Conservation (phyloP, 2,797 vertebrate genomes). For the Lacerta agilis region DNA sequence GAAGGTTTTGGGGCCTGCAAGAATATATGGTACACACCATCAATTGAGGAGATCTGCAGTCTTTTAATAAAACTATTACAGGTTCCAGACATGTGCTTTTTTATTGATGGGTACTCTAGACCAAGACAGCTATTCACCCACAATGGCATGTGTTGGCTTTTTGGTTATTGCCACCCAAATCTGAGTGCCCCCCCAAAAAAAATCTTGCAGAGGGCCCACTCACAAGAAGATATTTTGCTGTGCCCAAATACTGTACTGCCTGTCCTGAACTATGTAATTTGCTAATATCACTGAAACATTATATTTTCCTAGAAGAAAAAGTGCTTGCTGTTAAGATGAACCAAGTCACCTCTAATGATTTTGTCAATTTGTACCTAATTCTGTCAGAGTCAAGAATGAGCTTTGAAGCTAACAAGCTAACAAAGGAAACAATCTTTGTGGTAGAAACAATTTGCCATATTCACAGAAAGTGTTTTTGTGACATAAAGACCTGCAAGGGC, state of each 20-base stretch:
- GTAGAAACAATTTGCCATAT: not conserved
- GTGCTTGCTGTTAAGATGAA: not conserved
- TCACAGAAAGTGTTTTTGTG: constrained; percentile 16
- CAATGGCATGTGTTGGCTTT: not conserved
- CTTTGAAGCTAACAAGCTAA: constrained; percentile 23
- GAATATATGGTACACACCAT: not conserved
- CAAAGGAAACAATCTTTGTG: not conserved
- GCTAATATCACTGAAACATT: not conserved
- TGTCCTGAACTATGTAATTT: not conserved
- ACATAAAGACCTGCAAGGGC: not conserved
- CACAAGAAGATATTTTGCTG: too few relatives aligned
- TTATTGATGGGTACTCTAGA: not conserved
- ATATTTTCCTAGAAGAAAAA: not conserved
- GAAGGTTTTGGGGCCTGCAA: not conserved
- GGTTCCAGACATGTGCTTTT: not conserved
- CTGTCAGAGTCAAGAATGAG: not conserved
- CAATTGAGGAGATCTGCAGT: not conserved
- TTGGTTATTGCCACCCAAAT: too few relatives aligned
- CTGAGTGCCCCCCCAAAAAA: too few relatives aligned
- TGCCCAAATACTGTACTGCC: not conserved
- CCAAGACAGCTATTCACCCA: not conserved
- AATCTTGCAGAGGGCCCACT: too few relatives aligned
- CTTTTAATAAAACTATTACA: not conserved
- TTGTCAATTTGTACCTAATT: not conserved
- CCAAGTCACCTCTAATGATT: not conserved